phyloP scores from a whole-genome alignment of 2,113 vertebrate genomes.

The Orycteropus afer region DNA sequence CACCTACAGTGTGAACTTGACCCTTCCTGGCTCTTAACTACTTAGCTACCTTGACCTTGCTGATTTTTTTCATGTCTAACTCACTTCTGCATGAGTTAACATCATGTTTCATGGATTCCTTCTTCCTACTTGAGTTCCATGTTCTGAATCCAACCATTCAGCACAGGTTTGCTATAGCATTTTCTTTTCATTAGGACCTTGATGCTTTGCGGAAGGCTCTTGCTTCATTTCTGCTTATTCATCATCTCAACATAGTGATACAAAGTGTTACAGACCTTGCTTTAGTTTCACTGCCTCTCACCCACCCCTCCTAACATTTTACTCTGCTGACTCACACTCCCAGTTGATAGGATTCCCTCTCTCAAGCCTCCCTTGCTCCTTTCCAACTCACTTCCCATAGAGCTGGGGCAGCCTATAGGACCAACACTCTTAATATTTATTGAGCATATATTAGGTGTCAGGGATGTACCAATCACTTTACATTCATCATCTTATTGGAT shows the following conservation, averaged over 20 bases:
- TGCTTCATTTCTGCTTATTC: background rate
- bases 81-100: background rate
- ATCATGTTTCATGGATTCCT: background rate
- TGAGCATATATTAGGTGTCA: background rate
- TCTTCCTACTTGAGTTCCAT: background rate
- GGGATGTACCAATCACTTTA: background rate
- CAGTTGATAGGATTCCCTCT: background rate
- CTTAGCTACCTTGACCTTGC: background rate
- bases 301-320: background rate
- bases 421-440: background rate
- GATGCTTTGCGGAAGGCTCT: background rate
- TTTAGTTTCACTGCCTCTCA: background rate
- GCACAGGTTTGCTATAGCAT: background rate
- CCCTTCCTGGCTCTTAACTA: background rate
- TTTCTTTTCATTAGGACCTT: background rate
- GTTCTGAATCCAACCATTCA: background rate
- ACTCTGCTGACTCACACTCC: background rate
- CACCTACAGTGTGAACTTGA: background rate
- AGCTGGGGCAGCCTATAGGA: background rate
- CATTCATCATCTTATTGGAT: background rate
- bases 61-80: background rate
- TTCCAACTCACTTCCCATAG: background rate
- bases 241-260: background rate
- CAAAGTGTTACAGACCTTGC: fast-evolving
- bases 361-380: background rate